Base-by-base conservation (phyloP, 2,888 invertebrate species). In the Phaonia tiefii region DNA sequence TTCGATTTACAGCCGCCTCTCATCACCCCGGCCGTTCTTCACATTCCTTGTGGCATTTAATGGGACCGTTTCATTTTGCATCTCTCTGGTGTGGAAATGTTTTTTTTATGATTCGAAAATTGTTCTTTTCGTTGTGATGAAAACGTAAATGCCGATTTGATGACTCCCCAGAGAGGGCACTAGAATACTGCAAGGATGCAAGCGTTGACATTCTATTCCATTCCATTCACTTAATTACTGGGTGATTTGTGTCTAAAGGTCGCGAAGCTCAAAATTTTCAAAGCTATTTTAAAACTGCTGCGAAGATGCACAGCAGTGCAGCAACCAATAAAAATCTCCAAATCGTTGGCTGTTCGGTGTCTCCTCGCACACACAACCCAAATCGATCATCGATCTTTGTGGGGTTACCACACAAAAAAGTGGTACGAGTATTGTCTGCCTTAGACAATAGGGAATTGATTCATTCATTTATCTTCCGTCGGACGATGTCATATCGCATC, bases 141-240 rank as follows among this genome's bases (percentile, higher is more conserved):
- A 37, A 60, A 11, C 15, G 54, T 70, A 51, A 31, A 31, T n/a
- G n/a, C n/a, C n/a, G 70, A 56, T 70, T 37, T 77, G 77, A 54
- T 66, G 54, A 17, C 22, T 71, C 79, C 66, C 79, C 46, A 58
- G 79, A 49, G 79, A 66, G 58, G 1, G 20, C 15, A 39, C 39
- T 37, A n/a, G 67, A 69, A 67, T 25, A 63, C 58, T 63, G 60
- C 75, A 75, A 75, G 76, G 76, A 71, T 76, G 71, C 25, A 22
- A 42, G n/a, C 11, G 26, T 22, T n/a, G 39, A 17, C 31, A 65
- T 73, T 73, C 25, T 39, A 73, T 51, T 46, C 13, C 31, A 65
- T 73, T 73, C 25, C 51, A 73, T 51, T 46, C 13, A 56, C 56
- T 75, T 67, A 75, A 75, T 67, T 67, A 51, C 11, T 46, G 22